Evolutionary conservation across 1,140 invertebrate genomes (phyloP).

Genomic region (Steinernema feltiae): DNA sequence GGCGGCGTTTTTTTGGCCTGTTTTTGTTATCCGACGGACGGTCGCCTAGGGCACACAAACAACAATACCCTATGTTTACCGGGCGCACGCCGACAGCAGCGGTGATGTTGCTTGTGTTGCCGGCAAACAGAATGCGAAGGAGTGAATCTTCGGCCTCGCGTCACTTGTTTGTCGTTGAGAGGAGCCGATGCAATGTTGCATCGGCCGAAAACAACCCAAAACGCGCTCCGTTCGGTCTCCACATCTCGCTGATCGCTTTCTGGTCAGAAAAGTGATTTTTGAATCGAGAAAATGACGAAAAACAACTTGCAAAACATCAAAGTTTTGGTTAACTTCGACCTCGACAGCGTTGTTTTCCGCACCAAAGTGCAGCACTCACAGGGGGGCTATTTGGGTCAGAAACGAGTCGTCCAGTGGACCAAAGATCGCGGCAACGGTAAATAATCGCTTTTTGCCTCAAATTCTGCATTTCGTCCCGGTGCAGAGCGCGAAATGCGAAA

Average conservation of each 20-base stretch:
- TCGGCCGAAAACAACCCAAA: background rate
- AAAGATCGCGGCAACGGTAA: too few relatives aligned
- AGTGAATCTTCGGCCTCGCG: conserved; percentile 1
- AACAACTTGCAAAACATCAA: too few relatives aligned
- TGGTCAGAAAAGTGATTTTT: too few relatives aligned
- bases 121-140: background rate
- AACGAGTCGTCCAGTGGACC: too few relatives aligned
- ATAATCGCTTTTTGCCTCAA: too few relatives aligned
- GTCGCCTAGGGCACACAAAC: background rate
- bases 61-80: conserved; percentile 6
- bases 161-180: background rate
- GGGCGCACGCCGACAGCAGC: background rate
- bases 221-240: background rate
- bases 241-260: too few relatives aligned
- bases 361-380: too few relatives aligned
- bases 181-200: background rate
- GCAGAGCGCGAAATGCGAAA: background rate
- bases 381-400: too few relatives aligned
- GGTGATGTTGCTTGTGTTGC: conserved; percentile 6
- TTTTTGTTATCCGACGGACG: background rate
- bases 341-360: too few relatives aligned
- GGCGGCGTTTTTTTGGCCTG: background rate
- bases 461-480: too few relatives aligned
- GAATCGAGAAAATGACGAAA: too few relatives aligned
- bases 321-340: too few relatives aligned